Evolutionary conservation across 1,140 invertebrate genomes (phyloP).

Genomic region (Drosophila leontia): DNA sequence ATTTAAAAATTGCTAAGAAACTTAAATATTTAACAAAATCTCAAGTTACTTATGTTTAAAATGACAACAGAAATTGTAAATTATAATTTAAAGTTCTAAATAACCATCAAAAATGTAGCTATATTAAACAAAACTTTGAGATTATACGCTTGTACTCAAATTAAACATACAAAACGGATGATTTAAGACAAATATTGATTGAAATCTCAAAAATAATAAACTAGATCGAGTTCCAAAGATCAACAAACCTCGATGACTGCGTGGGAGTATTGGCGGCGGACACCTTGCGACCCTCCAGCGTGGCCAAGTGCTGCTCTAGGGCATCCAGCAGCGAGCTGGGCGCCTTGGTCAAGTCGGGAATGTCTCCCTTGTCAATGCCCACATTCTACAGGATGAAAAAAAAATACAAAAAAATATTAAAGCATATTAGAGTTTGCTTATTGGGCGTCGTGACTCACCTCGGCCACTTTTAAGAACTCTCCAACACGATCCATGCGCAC

Average conservation of each 20-base stretch:
- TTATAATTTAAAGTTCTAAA: neutral
- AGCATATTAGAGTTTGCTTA: neutral
- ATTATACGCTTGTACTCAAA: neutral
- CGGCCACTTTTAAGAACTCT: constrained; percentile 98
- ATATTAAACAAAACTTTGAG: neutral
- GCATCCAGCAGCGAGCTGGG: constrained; percentile 99
- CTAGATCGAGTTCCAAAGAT: neutral
- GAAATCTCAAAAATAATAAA: neutral
- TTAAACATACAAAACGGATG: neutral
- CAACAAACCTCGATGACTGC: constrained; percentile 90
- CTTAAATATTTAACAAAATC: too few relatives aligned
- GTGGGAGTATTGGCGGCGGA: constrained; percentile 94
- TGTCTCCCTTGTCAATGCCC: constrained; percentile 99
- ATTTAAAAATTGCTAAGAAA: too few relatives aligned
- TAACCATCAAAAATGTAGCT: neutral
- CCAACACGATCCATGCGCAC: constrained; percentile 99
- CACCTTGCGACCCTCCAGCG: constrained; percentile 96
- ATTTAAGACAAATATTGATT: neutral
- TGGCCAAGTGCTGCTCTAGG: constrained; percentile 96
- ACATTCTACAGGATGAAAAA: constrained; percentile 89
- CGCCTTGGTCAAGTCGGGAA: constrained; percentile 99
- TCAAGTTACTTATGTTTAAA: neutral
- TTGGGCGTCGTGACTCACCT: constrained; percentile 86
- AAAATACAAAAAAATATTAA: neutral
- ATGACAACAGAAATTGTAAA: neutral